These are phyloP conservation scores for Ganaspis brasiliensis DNA, from an alignment of 2,888 invertebrate genomes.

Conservation along the genomic window DNA sequence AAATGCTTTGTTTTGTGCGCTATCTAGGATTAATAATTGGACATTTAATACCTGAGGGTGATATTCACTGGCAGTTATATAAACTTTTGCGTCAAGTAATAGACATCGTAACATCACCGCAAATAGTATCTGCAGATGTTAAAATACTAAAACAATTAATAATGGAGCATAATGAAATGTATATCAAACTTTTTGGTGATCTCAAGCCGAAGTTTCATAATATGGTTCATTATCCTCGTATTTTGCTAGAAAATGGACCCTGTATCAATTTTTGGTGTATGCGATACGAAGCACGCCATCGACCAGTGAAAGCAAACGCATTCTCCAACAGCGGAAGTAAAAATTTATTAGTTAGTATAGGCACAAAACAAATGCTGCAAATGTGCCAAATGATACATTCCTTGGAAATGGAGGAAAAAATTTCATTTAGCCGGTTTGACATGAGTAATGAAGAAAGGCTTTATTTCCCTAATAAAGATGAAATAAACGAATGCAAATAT, in stretches of 20 bases:
- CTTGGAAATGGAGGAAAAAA: neutral
- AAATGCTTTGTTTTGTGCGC: conserved; percentile 54
- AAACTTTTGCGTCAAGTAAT: conserved; percentile 50
- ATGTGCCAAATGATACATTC: conserved; percentile 6
- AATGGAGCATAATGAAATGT: conserved; percentile 37
- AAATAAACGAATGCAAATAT: neutral
- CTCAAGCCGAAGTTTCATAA: conserved; percentile 55
- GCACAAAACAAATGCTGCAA: conserved; percentile 2
- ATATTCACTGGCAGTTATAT: conserved; percentile 53
- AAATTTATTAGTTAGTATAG: conserved; percentile 2
- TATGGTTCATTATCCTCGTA: conserved; percentile 51
- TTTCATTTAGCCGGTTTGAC: neutral
- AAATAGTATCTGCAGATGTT: conserved; percentile 44
- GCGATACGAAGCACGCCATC: conserved; percentile 54
- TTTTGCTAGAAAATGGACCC: conserved; percentile 50
- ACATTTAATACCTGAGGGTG: conserved; percentile 49
- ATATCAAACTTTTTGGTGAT: conserved; percentile 46
- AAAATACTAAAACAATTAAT: conserved; percentile 45
- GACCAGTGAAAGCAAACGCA: conserved; percentile 48
- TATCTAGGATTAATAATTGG: conserved; percentile 56
- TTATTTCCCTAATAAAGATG: neutral
- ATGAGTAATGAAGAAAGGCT: neutral
- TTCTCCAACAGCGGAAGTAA: neutral
- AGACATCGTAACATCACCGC: conserved; percentile 51
- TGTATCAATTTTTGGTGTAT: conserved; percentile 53